Conservation (phyloP, 1,140 invertebrate species). For the Xylocopa sonorina region DNA sequence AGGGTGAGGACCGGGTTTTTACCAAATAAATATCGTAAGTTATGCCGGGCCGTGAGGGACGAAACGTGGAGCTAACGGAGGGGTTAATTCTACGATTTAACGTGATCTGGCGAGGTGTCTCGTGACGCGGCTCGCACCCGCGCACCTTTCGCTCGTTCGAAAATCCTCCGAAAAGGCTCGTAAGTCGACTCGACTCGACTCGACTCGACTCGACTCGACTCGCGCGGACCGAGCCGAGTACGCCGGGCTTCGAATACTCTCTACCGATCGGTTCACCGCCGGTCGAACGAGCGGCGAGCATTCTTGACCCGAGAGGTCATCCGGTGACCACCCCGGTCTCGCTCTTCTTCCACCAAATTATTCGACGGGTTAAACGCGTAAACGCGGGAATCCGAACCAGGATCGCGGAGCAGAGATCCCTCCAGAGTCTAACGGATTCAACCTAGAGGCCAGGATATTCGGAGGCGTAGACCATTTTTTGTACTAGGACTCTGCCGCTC, state of each 20-base stretch:
- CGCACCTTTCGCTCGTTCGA: slow-evolving; percentile 5
- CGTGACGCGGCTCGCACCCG: slow-evolving; percentile 36
- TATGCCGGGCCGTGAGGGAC: slow-evolving; percentile 59
- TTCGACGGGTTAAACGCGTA: slow-evolving; percentile 29
- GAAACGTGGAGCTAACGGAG: slow-evolving; percentile 46
- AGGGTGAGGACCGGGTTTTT: slow-evolving; percentile 71
- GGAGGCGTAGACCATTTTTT: slow-evolving; percentile 78
- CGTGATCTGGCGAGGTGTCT: slow-evolving; percentile 69
- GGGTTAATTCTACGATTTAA: slow-evolving; percentile 75
- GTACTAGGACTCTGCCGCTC: slow-evolving; percentile 62
- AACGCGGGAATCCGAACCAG: slow-evolving; percentile 38
- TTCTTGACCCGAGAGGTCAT: slow-evolving; percentile 61
- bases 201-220: too few species aligned
- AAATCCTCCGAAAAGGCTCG: slow-evolving; percentile 51
- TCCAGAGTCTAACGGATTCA: slow-evolving; percentile 43
- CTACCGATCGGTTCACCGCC: slow-evolving; percentile 45
- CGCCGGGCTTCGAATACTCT: neutral
- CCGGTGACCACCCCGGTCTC: slow-evolving; percentile 27
- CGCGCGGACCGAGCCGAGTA: neutral
- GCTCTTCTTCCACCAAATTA: slow-evolving; percentile 55
- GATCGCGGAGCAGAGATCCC: neutral
- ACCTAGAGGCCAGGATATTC: slow-evolving; percentile 68
- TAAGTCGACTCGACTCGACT: slow-evolving; percentile 37
- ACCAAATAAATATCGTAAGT: slow-evolving; percentile 76
- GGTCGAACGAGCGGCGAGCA: too few species aligned